Conservation (phyloP, 2,797 vertebrate species). For the Serranus cabrilla region DNA sequence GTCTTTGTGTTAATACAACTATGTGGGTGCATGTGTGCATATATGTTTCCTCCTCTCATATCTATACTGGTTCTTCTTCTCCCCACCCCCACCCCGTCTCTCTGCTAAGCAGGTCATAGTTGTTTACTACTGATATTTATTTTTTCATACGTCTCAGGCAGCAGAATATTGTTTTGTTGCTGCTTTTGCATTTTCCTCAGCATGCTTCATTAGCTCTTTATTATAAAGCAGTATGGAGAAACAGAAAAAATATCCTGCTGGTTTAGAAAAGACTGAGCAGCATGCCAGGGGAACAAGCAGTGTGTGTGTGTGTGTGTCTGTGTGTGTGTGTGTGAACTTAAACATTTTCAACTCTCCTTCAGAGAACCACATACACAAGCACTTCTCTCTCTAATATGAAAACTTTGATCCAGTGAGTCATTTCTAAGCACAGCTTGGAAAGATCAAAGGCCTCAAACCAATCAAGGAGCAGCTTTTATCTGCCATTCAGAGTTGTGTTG, state of each 20-base stretch:
- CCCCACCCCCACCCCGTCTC: neutral
- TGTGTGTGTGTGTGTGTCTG: neutral
- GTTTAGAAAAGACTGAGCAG: constrained; percentile 9
- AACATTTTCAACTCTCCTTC: neutral
- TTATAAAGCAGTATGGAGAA: constrained; percentile 25
- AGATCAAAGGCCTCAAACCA: neutral
- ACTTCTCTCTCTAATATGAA: neutral
- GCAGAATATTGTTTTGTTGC: constrained; percentile 39
- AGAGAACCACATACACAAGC: neutral
- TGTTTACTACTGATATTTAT: constrained; percentile 28
- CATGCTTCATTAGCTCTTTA: constrained; percentile 43
- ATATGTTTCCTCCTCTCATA: constrained; percentile 1
- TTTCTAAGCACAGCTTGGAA: neutral
- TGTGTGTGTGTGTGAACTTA: neutral
- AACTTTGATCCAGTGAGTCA: neutral
- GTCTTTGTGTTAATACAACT: neutral
- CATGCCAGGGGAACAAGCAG: constrained; percentile 10
- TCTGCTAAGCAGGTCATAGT: constrained; percentile 43
- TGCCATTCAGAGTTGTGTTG: neutral
- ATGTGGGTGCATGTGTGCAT: neutral
- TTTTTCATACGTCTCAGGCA: constrained; percentile 27
- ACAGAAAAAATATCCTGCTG: constrained; percentile 28
- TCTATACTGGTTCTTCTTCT: constrained; percentile 6
- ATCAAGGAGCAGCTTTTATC: constrained; percentile 2
- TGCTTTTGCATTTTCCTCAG: constrained; percentile 24